Evolutionary conservation across 2,888 invertebrate genomes (phyloP), one percentile per base, ranked within the genome.

Genomic region (Lampropteryx suffumata): DNA sequence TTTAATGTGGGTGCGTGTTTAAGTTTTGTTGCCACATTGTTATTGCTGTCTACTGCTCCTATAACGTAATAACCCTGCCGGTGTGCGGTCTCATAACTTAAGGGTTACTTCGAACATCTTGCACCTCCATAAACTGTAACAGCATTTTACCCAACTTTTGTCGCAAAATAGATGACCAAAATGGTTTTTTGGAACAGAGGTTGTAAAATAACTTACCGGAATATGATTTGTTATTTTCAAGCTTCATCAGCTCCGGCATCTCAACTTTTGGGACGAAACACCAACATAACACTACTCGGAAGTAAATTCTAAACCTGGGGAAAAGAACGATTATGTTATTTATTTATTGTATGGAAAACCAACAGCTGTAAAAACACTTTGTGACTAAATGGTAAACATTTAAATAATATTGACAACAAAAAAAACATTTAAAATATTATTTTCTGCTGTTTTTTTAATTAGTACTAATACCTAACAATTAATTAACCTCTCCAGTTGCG

Each of bases 271-370:
- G 55, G 1, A 71, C 55, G 35, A 86, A 87, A 77, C 92, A 92
- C 73, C 92, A 93, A 68, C 93, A 94, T 37, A 94, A 86, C 3
- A 92, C 93, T 63, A 92, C 78, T 69, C 92, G 92, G 68, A 94
- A 94, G 76, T 94, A 94, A 62, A 93, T 89, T 29, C 94, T 91
- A 74, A 94, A 94, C 72, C 94, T 94, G 81, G 24, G 44, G 17
- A 27, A 46, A 33, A 33, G 3, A 33, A 33, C 9, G 8, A 27
- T 7, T 7, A 24, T n/a, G 21, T 35, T 35, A 24, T 12, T n/a
- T n/a, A n/a, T n/a, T n/a, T n/a, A n/a, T n/a, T n/a, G n/a, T n/a
- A n/a, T n/a, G n/a, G n/a, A n/a, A n/a, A n/a, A n/a, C n/a, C n/a
- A n/a, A n/a, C n/a, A n/a, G n/a, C n/a, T n/a, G n/a, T n/a, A n/a